These are phyloP conservation scores for Antechinus stuartii DNA, from an alignment of 2,113 vertebrate species.

Conservation along the genomic window DNA sequence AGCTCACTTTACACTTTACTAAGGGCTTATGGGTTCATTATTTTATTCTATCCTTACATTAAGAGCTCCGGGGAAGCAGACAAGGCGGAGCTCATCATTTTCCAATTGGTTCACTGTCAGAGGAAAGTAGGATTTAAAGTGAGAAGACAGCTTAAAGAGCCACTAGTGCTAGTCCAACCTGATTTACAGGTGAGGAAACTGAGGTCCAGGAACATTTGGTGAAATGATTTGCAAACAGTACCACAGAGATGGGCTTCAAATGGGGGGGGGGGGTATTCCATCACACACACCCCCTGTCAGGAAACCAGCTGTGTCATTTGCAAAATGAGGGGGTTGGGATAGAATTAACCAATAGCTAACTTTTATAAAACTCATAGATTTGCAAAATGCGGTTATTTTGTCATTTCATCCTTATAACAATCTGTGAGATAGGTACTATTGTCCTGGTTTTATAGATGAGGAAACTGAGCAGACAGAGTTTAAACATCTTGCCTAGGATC, in stretches of 20 bases:
- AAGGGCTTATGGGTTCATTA: background rate
- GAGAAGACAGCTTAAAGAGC: background rate
- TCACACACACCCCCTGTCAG: background rate
- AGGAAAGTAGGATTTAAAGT: background rate
- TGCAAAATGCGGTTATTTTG: background rate
- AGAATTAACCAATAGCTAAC: background rate
- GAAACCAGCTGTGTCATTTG: background rate
- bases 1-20: background rate
- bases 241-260: background rate
- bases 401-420: background rate
- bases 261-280: background rate
- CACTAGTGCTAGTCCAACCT: background rate
- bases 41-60: background rate
- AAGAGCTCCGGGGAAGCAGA: background rate
- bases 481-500: background rate
- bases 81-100: background rate
- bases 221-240: background rate
- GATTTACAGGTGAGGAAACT: background rate
- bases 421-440: background rate
- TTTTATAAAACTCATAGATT: background rate
- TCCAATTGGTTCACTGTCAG: background rate
- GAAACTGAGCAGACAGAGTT: background rate
- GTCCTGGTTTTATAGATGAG: background rate
- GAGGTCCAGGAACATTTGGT: background rate
- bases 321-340: background rate